phyloP scores from a whole-genome alignment of 92 coral and sea anemone species.

The Zoanthus sansibaricus region DNA sequence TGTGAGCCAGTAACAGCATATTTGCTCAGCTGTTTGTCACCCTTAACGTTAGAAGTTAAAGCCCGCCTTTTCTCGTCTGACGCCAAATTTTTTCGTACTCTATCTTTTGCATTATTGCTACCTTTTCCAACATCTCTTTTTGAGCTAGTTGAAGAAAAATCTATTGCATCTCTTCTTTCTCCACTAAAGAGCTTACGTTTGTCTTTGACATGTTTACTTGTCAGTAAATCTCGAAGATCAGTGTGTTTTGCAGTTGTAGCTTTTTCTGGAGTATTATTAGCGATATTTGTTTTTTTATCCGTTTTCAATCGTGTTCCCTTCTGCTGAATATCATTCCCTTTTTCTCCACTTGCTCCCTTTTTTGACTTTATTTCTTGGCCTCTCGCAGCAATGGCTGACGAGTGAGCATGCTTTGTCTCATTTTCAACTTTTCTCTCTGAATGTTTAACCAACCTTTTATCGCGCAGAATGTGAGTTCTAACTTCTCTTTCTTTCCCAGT shows the following conservation, averaged over 20 bases:
- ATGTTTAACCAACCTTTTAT: neutral
- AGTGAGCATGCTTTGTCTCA: neutral
- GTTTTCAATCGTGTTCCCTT: too few relatives aligned
- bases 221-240: neutral
- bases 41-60: neutral
- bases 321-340: neutral
- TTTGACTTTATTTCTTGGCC: neutral
- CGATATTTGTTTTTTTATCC: neutral
- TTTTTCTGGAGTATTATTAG: neutral
- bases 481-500: conserved; percentile 7
- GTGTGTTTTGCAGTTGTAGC: neutral
- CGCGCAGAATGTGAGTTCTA: neutral
- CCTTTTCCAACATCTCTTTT: neutral
- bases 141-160: neutral
- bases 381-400: neutral
- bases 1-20: neutral
- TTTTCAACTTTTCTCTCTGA: neutral
- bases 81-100: neutral
- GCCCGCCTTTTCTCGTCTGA: neutral
- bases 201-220: neutral
- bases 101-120: neutral
- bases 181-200: neutral
- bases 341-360: neutral
- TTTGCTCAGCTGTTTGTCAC: neutral
- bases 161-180: neutral